These are phyloP conservation scores for Pterocles gutturalis DNA, from an alignment of 2,113 vertebrate species.

Conservation along the genomic window DNA sequence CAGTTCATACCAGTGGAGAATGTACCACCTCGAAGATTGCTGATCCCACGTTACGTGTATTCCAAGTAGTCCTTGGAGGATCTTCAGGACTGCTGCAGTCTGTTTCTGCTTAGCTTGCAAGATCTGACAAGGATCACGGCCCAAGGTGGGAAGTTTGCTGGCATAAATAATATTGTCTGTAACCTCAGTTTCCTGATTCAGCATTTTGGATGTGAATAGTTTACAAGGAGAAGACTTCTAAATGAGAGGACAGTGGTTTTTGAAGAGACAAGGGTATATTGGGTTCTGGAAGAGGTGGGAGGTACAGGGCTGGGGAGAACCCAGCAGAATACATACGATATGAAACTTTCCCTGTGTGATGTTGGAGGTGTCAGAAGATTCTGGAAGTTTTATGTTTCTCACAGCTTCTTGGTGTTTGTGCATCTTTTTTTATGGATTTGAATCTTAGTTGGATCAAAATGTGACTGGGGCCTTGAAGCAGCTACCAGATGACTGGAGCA, in stretches of 20 bases:
- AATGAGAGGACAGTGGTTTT: neutral
- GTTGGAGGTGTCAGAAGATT: neutral
- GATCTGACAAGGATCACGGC: slow-evolving; percentile 50
- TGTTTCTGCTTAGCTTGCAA: slow-evolving; percentile 55
- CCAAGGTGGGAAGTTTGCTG: slow-evolving; percentile 55
- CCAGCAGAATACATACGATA: neutral
- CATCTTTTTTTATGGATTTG: neutral
- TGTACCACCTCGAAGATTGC: neutral
- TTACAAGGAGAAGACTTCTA: slow-evolving; percentile 1
- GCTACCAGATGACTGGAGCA: neutral
- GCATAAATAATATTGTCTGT: slow-evolving; percentile 32
- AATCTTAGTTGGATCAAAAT: neutral
- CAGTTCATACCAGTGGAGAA: neutral
- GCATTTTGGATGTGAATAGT: neutral
- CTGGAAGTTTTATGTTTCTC: neutral
- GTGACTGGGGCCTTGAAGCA: neutral
- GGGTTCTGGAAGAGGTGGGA: neutral
- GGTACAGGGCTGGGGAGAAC: neutral
- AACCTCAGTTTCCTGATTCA: slow-evolving; percentile 14
- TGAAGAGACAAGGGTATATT: neutral
- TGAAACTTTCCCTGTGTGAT: neutral
- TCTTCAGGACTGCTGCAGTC: slow-evolving; percentile 28
- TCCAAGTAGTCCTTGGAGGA: slow-evolving; percentile 53
- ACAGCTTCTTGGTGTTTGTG: neutral
- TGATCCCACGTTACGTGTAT: neutral